phyloP scores from a whole-genome alignment of 37 sponge, comb jelly and placozoan species.

The Tethya wilhelma region DNA sequence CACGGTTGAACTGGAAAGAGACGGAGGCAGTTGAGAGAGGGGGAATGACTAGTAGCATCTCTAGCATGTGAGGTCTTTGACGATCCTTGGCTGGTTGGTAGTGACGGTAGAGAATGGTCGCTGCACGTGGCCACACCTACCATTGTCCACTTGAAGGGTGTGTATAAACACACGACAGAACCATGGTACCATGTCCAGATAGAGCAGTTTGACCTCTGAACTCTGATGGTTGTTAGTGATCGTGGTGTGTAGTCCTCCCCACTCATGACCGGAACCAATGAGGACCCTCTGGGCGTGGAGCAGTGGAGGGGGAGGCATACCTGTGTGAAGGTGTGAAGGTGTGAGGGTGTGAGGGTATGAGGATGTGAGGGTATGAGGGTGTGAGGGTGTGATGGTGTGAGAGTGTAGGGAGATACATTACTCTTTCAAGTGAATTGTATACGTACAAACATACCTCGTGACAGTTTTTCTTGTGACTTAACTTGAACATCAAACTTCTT shows the following conservation, averaged over 20 bases:
- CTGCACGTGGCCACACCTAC: conserved; percentile 21
- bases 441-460: conserved; percentile 6
- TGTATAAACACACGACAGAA: conserved; percentile 86
- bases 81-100: conserved; percentile 87
- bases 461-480: background rate
- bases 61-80: conserved; percentile 78
- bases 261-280: conserved; percentile 75
- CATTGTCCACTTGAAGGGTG: conserved; percentile 63
- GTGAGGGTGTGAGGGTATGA: too few relatives aligned
- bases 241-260: conserved; percentile 72
- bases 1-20: conserved; percentile 78
- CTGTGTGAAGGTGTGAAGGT: too few relatives aligned
- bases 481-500: background rate
- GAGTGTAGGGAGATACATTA: background rate
- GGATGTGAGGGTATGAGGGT: too few relatives aligned
- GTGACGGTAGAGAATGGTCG: conserved; percentile 33
- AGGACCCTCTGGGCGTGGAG: conserved; percentile 10
- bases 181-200: conserved; percentile 95
- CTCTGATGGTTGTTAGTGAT: conserved; percentile 56
- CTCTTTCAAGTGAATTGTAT: background rate
- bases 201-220: conserved; percentile 27
- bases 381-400: too few relatives aligned
- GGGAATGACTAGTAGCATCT: conserved; percentile 77
- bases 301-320: conserved; percentile 23
- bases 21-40: conserved; percentile 75